Conservation (phyloP, 2,888 invertebrate species). For the Thereva nobilitata region DNA sequence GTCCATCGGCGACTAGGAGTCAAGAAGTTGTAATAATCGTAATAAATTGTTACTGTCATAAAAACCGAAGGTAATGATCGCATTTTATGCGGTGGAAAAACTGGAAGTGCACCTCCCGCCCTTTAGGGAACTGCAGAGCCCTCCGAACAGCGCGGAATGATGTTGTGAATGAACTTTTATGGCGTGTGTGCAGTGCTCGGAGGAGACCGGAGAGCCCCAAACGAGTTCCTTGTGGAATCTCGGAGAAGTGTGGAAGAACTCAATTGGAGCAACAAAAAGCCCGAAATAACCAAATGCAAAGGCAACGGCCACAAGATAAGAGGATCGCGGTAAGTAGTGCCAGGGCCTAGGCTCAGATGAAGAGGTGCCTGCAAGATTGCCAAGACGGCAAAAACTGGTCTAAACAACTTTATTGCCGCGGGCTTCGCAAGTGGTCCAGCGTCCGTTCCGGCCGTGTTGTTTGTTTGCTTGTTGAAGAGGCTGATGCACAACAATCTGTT, state of each 20-base stretch:
- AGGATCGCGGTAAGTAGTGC: background rate
- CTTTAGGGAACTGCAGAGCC: too few species aligned
- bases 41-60: conserved; percentile 17
- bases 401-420: conserved; percentile 14
- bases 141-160: too few species aligned
- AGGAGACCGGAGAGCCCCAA: background rate
- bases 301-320: conserved; percentile 1
- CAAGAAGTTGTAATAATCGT: conserved; percentile 5
- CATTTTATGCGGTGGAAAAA: conserved; percentile 8
- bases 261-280: conserved; percentile 13
- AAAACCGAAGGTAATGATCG: conserved; percentile 13
- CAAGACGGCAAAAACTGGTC: conserved; percentile 9
- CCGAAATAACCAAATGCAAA: conserved; percentile 1
- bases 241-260: conserved; percentile 15
- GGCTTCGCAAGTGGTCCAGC: background rate
- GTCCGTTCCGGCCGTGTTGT: background rate
- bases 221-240: background rate
- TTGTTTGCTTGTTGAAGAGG: background rate
- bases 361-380: conserved; percentile 8
- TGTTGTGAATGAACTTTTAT: conserved; percentile 18
- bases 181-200: conserved; percentile 8
- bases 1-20: conserved; percentile 1
- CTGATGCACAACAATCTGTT: conserved; percentile 5
- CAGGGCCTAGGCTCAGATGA: background rate
- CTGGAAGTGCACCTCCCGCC: background rate